Conservation (phyloP, 2,797 vertebrate genomes). For the Gobionotothen gibberifrons region DNA sequence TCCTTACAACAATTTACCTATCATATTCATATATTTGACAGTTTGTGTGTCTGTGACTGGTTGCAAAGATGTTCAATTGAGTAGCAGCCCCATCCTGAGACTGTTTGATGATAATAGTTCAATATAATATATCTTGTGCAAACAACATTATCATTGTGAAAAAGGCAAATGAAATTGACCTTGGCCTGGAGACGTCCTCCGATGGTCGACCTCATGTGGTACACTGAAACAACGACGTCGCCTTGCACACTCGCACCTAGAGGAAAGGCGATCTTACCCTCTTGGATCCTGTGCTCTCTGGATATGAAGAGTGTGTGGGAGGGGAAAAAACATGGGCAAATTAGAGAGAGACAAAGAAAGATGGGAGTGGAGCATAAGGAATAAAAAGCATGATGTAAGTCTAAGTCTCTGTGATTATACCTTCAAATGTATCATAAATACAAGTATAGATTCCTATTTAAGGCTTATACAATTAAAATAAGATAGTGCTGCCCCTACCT, state of each 20-base stretch:
- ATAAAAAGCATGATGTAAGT: neutral
- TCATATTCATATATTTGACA: neutral
- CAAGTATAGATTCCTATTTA: neutral
- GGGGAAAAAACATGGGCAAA: neutral
- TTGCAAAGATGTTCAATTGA: neutral
- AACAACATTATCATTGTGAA: neutral
- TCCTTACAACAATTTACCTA: neutral
- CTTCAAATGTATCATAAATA: neutral
- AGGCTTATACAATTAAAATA: neutral
- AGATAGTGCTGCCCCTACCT: conserved; percentile 81
- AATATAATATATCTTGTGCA: neutral
- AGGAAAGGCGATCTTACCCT: conserved; percentile 94
- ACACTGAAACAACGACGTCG: conserved; percentile 94
- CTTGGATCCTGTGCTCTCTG: conserved; percentile 95
- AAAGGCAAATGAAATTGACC: conserved; percentile 77
- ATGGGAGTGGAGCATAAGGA: neutral
- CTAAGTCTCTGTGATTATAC: neutral
- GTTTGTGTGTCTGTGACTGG: neutral
- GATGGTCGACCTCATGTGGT: conserved; percentile 96
- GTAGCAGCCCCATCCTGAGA: neutral
- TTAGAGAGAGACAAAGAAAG: neutral
- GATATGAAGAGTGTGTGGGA: neutral
- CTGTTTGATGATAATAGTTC: neutral
- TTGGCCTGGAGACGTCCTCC: conserved; percentile 97
- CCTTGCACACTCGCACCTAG: conserved; percentile 95